Conservation (phyloP, 2,113 vertebrate genomes). For the Chunga burmeisteri region DNA sequence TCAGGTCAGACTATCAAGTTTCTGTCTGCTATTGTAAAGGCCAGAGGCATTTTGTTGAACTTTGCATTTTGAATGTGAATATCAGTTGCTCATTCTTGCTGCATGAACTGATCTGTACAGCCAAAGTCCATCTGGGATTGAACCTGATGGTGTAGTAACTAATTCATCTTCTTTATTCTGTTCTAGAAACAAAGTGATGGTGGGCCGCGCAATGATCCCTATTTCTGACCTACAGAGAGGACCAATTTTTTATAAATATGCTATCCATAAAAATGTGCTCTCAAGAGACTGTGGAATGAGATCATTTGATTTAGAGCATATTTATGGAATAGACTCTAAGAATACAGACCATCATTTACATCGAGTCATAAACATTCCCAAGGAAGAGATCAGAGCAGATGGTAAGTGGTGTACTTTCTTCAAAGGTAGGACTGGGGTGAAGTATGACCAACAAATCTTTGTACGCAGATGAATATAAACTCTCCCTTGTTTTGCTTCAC, state of each 20-base stretch:
- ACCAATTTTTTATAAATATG: neutral
- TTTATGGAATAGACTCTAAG: neutral
- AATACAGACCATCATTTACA: neutral
- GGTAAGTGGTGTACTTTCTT: neutral
- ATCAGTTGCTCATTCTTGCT: neutral
- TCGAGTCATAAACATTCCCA: neutral
- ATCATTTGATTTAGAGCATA: neutral
- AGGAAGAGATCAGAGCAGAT: neutral
- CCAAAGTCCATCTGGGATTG: neutral
- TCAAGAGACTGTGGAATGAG: neutral
- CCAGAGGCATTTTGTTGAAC: neutral
- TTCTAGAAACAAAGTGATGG: accelerated
- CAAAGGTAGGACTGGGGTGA: neutral
- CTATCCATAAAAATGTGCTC: neutral
- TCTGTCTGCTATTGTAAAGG: neutral
- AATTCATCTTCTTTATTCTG: neutral
- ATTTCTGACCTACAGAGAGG: neutral
- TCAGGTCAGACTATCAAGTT: neutral
- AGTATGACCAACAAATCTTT: neutral
- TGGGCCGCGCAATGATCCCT: neutral
- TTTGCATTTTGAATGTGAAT: neutral
- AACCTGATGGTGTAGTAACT: neutral
- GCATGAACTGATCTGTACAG: neutral
- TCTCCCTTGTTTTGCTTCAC: neutral
- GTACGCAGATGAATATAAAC: neutral